Evolutionary conservation across 2,797 vertebrate genomes (phyloP).

Genomic region (Harpagifer antarcticus): DNA sequence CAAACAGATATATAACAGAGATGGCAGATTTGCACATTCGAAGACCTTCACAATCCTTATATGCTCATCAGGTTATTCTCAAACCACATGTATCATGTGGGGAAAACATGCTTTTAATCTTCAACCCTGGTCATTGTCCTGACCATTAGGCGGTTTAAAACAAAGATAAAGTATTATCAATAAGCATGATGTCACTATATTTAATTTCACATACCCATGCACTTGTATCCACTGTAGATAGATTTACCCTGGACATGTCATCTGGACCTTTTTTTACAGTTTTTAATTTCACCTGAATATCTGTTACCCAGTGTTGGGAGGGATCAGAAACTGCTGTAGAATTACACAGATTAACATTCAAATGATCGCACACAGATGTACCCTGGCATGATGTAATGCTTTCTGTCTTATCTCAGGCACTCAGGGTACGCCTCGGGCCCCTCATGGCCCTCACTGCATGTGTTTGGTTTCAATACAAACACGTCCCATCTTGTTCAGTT

Average conservation of each 20-base stretch:
- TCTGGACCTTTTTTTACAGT: conserved; percentile 25
- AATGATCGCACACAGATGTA: conserved; percentile 40
- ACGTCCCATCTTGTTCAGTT: conserved; percentile 36
- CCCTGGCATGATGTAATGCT: conserved; percentile 42
- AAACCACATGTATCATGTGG: not conserved
- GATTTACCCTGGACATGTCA: conserved; percentile 46
- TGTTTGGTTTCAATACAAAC: conserved; percentile 40
- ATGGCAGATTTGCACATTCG: too few relatives aligned
- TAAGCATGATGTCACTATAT: conserved; percentile 40
- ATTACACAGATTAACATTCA: conserved; percentile 45
- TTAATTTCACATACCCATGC: conserved; percentile 35
- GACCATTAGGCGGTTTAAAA: not conserved
- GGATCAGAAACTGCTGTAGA: conserved; percentile 34
- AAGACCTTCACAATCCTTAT: too few relatives aligned
- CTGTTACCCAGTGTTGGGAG: conserved; percentile 24
- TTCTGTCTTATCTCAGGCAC: conserved; percentile 48
- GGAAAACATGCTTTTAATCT: not conserved
- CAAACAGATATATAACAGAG: too few relatives aligned
- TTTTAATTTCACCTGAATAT: conserved; percentile 49
- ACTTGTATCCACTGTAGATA: conserved; percentile 32
- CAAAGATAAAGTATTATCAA: conserved; percentile 11
- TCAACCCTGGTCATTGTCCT: not conserved
- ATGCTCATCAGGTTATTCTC: too few relatives aligned
- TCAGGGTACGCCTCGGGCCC: conserved; percentile 24
- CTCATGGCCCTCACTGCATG: conserved; percentile 12